Conservation (phyloP, 2,888 invertebrate species). For the Cheilosia grossa region DNA sequence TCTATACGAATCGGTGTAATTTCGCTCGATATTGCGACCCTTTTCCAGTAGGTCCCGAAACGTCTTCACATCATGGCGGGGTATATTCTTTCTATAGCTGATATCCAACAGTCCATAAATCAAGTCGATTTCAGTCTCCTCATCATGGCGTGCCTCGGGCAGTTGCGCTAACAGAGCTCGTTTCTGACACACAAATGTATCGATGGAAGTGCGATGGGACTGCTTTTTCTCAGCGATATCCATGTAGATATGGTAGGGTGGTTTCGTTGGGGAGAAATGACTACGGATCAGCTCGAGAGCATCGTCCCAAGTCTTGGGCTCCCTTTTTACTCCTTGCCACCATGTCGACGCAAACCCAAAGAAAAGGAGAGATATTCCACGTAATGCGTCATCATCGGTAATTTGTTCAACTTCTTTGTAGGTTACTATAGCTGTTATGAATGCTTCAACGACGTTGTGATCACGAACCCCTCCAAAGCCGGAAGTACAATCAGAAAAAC, state of each 20-base stretch:
- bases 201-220: constrained; percentile 77
- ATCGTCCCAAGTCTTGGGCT: constrained; percentile 80
- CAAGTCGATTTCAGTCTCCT: constrained; percentile 57
- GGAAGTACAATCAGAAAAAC: constrained; percentile 78
- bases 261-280: constrained; percentile 81
- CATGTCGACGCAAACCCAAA: constrained; percentile 64
- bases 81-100: constrained; percentile 53
- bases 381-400: constrained; percentile 80
- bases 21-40: constrained; percentile 56
- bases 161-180: constrained; percentile 76
- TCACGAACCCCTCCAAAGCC: constrained; percentile 79
- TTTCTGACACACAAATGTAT: constrained; percentile 80
- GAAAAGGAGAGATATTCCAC: constrained; percentile 79
- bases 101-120: constrained; percentile 57
- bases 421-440: constrained; percentile 79
- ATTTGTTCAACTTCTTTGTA: constrained; percentile 80
- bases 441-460: constrained; percentile 80
- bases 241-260: constrained; percentile 81
- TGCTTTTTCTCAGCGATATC: constrained; percentile 80
- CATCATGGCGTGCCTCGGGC: constrained; percentile 49
- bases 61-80: constrained; percentile 78
- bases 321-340: constrained; percentile 81
- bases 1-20: constrained; percentile 40
- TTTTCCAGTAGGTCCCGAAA: constrained; percentile 80
- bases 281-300: constrained; percentile 79